Evolutionary conservation across 1,140 invertebrate species (phyloP), one percentile per base, ranked within the genome.

Genomic region (Stegodyphus mimosarum): DNA sequence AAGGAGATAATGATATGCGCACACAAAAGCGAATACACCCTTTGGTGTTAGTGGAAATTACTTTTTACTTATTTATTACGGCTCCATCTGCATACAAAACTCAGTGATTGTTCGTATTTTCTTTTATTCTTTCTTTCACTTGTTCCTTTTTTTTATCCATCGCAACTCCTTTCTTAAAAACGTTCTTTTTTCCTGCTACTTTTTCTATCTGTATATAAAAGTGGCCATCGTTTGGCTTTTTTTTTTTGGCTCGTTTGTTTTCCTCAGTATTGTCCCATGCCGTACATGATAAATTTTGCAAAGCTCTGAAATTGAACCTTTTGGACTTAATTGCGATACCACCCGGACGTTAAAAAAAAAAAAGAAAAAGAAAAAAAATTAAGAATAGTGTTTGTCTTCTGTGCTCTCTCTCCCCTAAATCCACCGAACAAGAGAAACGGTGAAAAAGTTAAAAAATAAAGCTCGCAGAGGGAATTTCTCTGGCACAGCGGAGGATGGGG

Each of bases 21-120:
- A 84, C 81, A 84, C 63, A 84, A 67, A 67, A 84, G 73, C 81
- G 72, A 67, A 74, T 55, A 63, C 81, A 60, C 64, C 60, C 64
- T 66, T 75, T 84, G 63, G 81, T 75, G 81, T 84, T 76, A 76
- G 81, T 75, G 63, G 81, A 84, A 84, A 84, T 84, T 84, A 84
- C 63, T 84, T 84, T 74, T 84, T 84, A 84, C 81, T 84, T 84
- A 84, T 84, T 84, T 84, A 84, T 84, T 84, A 84, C 73, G 18
- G 63, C 73, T 84, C 72, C 81, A 84, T 84, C 81, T 84, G 81
- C 81, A 84, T 84, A 84, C 64, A 66, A 84, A 84, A 75, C 72
- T 33, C 81, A 69, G 72, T 84, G 81, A 84, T 84, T 84, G 81
- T 84, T 18, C 79, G 51, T 67, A 33, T 84, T 84, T 84, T 76